These are phyloP conservation scores for Drosophila melanocephala DNA, from an alignment of 2,888 invertebrate genomes.

Conservation along the genomic window DNA sequence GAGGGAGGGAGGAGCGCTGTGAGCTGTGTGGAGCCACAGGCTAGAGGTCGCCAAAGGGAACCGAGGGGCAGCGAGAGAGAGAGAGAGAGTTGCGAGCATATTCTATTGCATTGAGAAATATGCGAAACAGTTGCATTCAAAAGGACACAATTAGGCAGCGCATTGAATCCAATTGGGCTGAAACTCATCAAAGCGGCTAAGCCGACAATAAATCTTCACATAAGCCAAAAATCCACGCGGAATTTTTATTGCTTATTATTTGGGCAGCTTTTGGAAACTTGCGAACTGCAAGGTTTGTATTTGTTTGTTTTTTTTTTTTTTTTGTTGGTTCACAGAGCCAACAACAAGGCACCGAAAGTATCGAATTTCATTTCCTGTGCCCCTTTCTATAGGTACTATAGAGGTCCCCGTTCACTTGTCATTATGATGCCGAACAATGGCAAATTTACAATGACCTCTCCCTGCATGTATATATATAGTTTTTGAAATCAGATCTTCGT, in stretches of 20 bases:
- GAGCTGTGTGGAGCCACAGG: neutral
- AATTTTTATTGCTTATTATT: conserved; percentile 80
- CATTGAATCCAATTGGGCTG: conserved; percentile 8
- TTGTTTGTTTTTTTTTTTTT: neutral
- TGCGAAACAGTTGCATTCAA: conserved; percentile 76
- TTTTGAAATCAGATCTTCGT: conserved; percentile 83
- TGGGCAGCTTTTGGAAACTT: conserved; percentile 45
- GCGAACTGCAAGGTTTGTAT: conserved; percentile 35
- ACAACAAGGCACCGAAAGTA: conserved; percentile 66
- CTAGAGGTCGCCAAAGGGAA: conserved; percentile 56
- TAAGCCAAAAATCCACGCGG: conserved; percentile 67
- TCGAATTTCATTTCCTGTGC: conserved; percentile 84
- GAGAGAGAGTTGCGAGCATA: conserved; percentile 18
- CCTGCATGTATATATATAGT: conserved; percentile 25
- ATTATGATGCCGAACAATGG: conserved; percentile 81
- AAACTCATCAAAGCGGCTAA: conserved; percentile 69
- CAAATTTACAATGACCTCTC: conserved; percentile 67
- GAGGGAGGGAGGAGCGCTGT: neutral
- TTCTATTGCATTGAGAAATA: conserved; percentile 61
- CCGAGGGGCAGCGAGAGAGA: neutral
- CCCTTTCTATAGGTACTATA: conserved; percentile 24
- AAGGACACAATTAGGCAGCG: conserved; percentile 73
- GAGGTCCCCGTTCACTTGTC: conserved; percentile 65
- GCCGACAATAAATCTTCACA: conserved; percentile 79
- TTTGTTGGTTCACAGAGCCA: conserved; percentile 39